Evolutionary conservation across 2,113 vertebrate species (phyloP).

Genomic region (Zosterops lateralis): DNA sequence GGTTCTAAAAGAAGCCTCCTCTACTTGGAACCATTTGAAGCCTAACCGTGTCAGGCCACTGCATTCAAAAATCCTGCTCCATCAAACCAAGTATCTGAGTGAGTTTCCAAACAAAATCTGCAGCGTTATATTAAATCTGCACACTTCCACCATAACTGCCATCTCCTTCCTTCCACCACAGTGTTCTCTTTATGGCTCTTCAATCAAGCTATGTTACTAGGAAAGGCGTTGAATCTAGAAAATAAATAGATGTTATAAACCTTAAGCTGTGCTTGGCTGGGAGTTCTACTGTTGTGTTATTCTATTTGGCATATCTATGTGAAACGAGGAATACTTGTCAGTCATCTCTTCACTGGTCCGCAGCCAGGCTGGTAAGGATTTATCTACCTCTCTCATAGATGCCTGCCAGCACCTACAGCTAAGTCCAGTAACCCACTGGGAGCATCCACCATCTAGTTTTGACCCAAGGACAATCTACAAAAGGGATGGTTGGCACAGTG

Average conservation of each 20-base stretch:
- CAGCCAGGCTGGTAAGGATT: neutral
- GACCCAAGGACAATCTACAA: neutral
- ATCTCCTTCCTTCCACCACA: neutral
- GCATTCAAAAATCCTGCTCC: neutral
- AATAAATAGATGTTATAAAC: neutral
- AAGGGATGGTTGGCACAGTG: neutral
- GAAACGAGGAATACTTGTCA: neutral
- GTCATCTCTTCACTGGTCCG: neutral
- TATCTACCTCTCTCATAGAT: neutral
- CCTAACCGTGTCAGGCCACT: neutral
- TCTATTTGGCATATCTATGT: neutral
- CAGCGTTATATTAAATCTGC: neutral
- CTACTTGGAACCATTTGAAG: neutral
- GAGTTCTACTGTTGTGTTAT: neutral
- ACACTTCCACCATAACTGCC: neutral
- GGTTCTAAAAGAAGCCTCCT: neutral
- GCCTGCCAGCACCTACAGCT: neutral
- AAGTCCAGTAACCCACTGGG: neutral
- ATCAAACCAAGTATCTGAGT: neutral
- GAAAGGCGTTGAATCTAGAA: neutral
- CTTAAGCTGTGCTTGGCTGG: neutral
- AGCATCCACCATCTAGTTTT: neutral
- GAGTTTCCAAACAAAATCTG: neutral
- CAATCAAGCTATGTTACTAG: neutral
- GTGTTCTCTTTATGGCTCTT: neutral